Percentiles rank a stretch among this genome's conserved stretches.
Conservation (phyloP, 2,888 invertebrate genomes). For the Euzophera pinguis region DNA sequence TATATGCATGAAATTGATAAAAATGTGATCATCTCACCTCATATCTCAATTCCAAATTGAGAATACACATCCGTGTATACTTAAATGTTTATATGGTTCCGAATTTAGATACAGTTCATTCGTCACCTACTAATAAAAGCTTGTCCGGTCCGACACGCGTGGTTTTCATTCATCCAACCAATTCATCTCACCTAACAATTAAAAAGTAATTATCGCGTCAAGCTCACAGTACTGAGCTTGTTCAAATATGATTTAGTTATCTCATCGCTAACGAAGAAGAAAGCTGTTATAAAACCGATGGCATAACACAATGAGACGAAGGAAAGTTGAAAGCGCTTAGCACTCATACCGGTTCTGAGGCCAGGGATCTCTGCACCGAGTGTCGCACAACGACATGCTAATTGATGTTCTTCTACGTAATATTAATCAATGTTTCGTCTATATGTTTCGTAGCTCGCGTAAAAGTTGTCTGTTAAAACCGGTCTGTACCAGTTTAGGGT, state of each 20-base stretch:
- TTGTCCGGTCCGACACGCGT: no score
- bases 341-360: slow-evolving; percentile 49
- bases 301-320: slow-evolving; percentile 48
- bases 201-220: slow-evolving; percentile 15
- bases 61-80: no score
- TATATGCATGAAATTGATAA: no score
- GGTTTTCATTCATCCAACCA: no score
- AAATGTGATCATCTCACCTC: no score
- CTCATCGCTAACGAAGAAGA: slow-evolving; percentile 58
- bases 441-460: neutral
- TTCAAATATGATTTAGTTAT: slow-evolving; percentile 51
- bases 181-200: neutral
- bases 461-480: neutral
- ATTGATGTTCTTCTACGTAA: slow-evolving; percentile 16
- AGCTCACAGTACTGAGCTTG: slow-evolving; percentile 22
- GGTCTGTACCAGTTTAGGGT: no score
- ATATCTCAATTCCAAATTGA: no score
- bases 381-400: slow-evolving; percentile 29
- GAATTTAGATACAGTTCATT: no score
- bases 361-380: slow-evolving; percentile 36
- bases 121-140: no score
- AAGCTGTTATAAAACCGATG: slow-evolving; percentile 67
- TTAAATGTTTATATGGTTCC: no score
- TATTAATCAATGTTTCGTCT: neutral
- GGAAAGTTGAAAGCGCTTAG: slow-evolving; percentile 71